Base-by-base conservation (phyloP, 2,797 vertebrate genomes). In the Phataginus tetradactyla region DNA sequence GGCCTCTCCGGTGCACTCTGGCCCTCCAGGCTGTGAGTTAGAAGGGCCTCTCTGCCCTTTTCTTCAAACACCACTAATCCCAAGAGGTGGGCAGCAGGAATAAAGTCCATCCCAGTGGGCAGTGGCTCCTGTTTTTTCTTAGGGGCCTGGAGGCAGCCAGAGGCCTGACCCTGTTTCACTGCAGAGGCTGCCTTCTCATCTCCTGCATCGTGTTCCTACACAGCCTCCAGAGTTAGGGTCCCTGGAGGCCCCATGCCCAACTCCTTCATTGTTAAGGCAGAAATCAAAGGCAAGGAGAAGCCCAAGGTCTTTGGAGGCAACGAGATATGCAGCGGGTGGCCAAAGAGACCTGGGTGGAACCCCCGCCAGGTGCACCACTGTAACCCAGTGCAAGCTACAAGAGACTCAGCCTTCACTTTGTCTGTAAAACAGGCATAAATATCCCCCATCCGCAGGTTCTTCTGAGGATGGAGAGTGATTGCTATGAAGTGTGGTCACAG, bases 391-490 rank as follows among this genome's bases (percentile, higher is more conserved):
- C 1, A 27, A 45, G 25, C 45, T 8, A 23, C 37, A 27, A 9
- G 57, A 63, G 49, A 45, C 64, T 29, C 3, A 1, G 81, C 59
- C 39, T 81, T 55, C 17, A 37, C 14, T 45, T 10, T 25, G 20
- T n/a, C 34, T 37, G 4, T 39, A 21, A 88, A 51, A 17, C 3
- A 4, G 42, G 37, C 21, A 10, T 6, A 2, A 27, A 63, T 4
- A 1, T 0, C 2, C n/a, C 13, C 45, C 23, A 13, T 37, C 15
- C 7, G 15, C 17, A 53, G 84, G 15, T 25, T 53, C 64, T 49
- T 51, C 37, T 14, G 25, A 3, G 6, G 21, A 42, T 0, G 4
- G 61, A 17, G 74, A n/a, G 27, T 0, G 0, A 29, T 39, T 13
- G 11, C 32, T 12, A 15, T 59, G 25, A 80, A 13, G 1, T 4